phyloP scores from a whole-genome alignment of 2,113 vertebrate genomes.

The Hyperopisus bebe region DNA sequence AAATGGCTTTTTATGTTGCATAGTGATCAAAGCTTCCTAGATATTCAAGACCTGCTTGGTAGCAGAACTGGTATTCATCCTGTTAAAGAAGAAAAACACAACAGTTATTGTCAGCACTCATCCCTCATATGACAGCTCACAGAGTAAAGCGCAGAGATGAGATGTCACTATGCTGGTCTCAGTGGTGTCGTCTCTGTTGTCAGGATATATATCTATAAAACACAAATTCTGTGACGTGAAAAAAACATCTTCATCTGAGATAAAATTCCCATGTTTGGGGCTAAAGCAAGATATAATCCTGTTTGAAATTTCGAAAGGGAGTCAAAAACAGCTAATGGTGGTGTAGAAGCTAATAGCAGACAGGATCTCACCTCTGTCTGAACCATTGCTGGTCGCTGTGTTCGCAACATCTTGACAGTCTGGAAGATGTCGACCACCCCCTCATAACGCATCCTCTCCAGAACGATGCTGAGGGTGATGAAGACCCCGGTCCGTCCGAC shows the following conservation, averaged over 20 bases:
- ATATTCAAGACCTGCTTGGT: conserved; percentile 94
- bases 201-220: background rate
- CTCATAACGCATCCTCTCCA: conserved; percentile 96
- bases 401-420: conserved; percentile 97
- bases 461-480: conserved; percentile 91
- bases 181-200: background rate
- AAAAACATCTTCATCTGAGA: background rate
- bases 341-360: background rate
- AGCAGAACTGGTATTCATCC: conserved; percentile 99
- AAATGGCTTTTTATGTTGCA: conserved; percentile 99
- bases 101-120: background rate
- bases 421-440: conserved; percentile 98
- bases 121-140: background rate
- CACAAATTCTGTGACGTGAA: background rate
- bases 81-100: conserved; percentile 42
- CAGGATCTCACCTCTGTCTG: conserved; percentile 82
- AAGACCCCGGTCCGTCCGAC: conserved; percentile 94
- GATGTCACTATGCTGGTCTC: background rate
- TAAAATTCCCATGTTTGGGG: background rate
- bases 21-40: conserved; percentile 99
- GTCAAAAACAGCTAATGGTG: background rate
- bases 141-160: too few relatives aligned
- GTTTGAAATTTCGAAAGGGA: background rate
- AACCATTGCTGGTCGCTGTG: conserved; percentile 95
- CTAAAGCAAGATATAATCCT: background rate